Base-by-base conservation (phyloP, 2,113 vertebrate genomes). In the Cercopithecus mona region DNA sequence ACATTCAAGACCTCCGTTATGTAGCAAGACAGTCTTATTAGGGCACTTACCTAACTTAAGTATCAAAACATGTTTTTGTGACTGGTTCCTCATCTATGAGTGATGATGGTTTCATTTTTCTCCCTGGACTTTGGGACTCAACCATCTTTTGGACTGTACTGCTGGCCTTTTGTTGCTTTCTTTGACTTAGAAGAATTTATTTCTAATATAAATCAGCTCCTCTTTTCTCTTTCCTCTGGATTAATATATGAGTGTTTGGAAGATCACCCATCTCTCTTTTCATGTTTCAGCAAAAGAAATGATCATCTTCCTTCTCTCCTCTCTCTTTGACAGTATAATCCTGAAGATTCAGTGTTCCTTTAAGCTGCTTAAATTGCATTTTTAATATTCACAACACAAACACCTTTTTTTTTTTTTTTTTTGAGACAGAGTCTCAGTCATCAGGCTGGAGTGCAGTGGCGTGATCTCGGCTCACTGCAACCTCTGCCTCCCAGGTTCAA, bases 251-350 rank as follows among this genome's bases (percentile, higher is more conserved):
- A 79, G 32, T 93, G 35, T 92, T 87, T 86, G 22, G 6, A 88
- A 45, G 50, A 22, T 90, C 23, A 68, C 40, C 17, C 11, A 17
- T 86, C 30, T 94, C 12, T 64, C 11, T 32, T 55, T 92, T 87
- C 17, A 8, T 50, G 18, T 85, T 95, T 96, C 61, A 93, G 48
- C 61, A 75, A 84, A 96, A 18, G n/a, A 93, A 90, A 48, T 50
- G 0, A 17, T 84, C 72, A 6, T 35, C 11, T 93, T 70, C 17
- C 18, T 6, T 80, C 17, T 61, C 23, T 32, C 43, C 38, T 78
- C 13, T 79, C 20, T 75, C 55, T 92, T 55, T 92, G 48, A 25
- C 2, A 50, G 23, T 25, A 57, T 79, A 25, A 45, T 82, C 45
- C 45, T 84, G 61, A 93, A 89, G 83, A n/a, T 43, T 38, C 55